Evolutionary conservation across 53 echinoderm and acorn worm species (phyloP).

Genomic region (Pentamera pediparva): DNA sequence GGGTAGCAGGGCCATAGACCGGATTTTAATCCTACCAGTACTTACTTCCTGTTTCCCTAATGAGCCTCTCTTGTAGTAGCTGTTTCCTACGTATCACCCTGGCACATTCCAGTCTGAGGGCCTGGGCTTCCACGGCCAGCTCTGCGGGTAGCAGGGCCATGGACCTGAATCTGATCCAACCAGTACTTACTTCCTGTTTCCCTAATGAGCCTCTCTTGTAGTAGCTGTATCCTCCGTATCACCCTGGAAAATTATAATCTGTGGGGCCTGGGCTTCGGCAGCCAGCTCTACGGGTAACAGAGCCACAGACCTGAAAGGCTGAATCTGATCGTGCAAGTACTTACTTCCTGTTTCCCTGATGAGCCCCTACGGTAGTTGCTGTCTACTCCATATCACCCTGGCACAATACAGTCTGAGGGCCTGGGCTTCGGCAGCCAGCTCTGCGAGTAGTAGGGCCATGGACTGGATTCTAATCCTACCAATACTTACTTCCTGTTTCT

Average conservation of each 20-base stretch:
- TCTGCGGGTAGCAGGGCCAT: slow-evolving; percentile 90
- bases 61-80: slow-evolving; percentile 82
- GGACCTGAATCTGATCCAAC: no score
- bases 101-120: slow-evolving; percentile 63
- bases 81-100: slow-evolving; percentile 72
- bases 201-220: slow-evolving; percentile 85
- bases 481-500: no score
- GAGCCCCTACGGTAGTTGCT: slow-evolving; percentile 81
- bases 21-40: no score
- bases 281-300: slow-evolving; percentile 87
- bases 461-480: no score
- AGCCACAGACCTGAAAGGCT: slow-evolving; percentile 43
- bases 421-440: slow-evolving; percentile 92
- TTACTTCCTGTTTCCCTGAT: slow-evolving; percentile 85
- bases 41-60: slow-evolving; percentile 85
- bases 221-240: slow-evolving; percentile 70
- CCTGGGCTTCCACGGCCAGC: slow-evolving; percentile 91
- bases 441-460: slow-evolving; percentile 87
- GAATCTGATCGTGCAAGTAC: no score
- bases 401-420: slow-evolving; percentile 67
- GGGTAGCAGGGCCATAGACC: slow-evolving; percentile 90
- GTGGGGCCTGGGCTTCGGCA: slow-evolving; percentile 85
- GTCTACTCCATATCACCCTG: slow-evolving; percentile 68
- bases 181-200: slow-evolving; percentile 72
- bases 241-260: slow-evolving; percentile 62